Evolutionary conservation across 2,113 vertebrate species (phyloP), one percentile per base, ranked within the genome.

Genomic region (Scolopax mira): DNA sequence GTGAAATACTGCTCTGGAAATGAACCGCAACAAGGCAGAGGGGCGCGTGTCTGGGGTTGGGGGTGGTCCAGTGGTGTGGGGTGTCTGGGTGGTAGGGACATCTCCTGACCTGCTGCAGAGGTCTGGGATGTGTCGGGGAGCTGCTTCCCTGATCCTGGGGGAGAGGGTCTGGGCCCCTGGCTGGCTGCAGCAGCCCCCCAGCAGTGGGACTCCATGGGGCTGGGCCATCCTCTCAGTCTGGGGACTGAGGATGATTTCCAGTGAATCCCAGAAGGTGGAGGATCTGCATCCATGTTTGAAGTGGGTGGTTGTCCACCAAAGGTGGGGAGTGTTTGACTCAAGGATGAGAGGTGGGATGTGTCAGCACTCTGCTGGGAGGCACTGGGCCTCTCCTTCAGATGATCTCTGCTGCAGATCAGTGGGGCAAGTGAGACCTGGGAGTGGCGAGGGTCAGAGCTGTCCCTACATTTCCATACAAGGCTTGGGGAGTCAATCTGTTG

Each of bases 1-100:
- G 46, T 79, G 57, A 74, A 67, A 70, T 35, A 57, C n/a, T 0
- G 0, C 33, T 48, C 54, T 58, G 28, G 44, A 84, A 66, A 18
- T 0, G 1, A 64, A 70, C 73, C 0, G 6, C 13, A 55, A 1
- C 13, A 6, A 85, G 16, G 15, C 4, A 3, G 0, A 2, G 7
- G 37, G 41, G 19, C 16, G 79, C 41, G 41, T 60, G 35, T 8
- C 15, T 52, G 67, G 42, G 42, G 5, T 54, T 80, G 49, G 30
- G 52, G 30, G 4, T 78, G 60, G 27, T 54, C 18, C 16, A 3
- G 48, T 10, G 67, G 21, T 2, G 1, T 6, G 17, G n/a, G 13
- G 13, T 37, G 6, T 37, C 22, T 64, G 62, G 5, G 10, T 41
- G 71, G 12, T 22, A 30, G 64, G 60, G 44, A 54, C 30, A 14